These are phyloP conservation scores for Tinamus guttatus DNA, from an alignment of 2,113 vertebrate genomes.

Conservation along the genomic window DNA sequence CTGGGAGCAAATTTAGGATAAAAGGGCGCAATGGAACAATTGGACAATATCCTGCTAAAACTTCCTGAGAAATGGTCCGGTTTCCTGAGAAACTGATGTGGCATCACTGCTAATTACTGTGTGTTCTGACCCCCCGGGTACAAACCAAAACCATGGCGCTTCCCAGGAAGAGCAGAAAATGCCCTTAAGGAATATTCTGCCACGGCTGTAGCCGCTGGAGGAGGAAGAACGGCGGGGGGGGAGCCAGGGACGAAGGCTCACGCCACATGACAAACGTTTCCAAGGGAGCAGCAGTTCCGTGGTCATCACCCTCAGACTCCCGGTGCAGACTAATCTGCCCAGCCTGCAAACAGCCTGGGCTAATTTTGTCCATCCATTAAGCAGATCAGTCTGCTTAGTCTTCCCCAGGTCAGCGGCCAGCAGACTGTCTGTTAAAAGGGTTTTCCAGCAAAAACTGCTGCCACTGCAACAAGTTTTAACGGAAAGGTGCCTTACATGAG, in stretches of 20 bases:
- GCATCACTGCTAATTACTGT: background rate
- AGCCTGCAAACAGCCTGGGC: conserved; percentile 77
- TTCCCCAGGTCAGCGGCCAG: conserved; percentile 73
- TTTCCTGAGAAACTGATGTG: background rate
- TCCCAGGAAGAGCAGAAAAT: background rate
- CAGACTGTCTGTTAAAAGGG: conserved; percentile 70
- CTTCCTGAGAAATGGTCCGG: background rate
- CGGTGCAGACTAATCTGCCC: conserved; percentile 47
- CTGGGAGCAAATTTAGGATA: background rate
- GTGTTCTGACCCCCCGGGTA: fast-evolving
- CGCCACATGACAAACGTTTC: background rate
- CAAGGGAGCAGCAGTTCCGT: background rate
- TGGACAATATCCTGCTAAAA: background rate
- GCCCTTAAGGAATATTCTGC: background rate
- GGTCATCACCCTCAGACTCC: conserved; percentile 28
- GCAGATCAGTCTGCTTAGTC: conserved; percentile 83
- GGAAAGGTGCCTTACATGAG: background rate
- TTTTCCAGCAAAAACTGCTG: conserved; percentile 38
- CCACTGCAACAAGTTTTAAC: background rate
- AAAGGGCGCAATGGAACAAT: background rate
- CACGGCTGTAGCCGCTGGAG: background rate
- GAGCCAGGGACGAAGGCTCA: background rate
- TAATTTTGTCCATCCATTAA: conserved; percentile 90
- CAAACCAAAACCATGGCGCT: background rate
- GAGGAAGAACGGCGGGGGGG: background rate